Conservation (phyloP, 2,888 invertebrate genomes). For the Arrhopalites spinosus region DNA sequence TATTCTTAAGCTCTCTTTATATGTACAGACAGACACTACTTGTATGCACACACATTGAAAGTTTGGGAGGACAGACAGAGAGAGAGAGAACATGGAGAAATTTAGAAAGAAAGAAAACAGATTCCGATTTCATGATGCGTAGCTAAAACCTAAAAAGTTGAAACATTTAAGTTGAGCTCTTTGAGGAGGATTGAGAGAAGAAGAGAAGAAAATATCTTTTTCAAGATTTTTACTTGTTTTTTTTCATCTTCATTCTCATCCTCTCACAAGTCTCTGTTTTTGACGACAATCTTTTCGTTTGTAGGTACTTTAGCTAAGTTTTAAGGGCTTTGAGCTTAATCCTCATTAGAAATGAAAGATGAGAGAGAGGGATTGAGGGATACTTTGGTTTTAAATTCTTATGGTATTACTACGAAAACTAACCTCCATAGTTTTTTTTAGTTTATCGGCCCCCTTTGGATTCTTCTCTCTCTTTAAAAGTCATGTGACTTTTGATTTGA, state of each 20-base stretch:
- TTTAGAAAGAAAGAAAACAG: slow-evolving; percentile 1
- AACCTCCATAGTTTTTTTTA: no score
- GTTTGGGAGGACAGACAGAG: neutral
- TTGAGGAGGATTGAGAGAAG: neutral
- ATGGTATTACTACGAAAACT: no score
- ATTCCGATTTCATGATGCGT: slow-evolving; percentile 11
- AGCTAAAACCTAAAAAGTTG: slow-evolving; percentile 5
- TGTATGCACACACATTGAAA: no score
- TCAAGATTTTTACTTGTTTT: slow-evolving; percentile 7
- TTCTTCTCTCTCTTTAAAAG: no score
- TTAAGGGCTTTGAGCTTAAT: neutral
- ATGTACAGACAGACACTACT: no score
- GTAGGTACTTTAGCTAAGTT: neutral
- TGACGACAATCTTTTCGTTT: slow-evolving; percentile 1
- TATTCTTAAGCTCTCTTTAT: no score
- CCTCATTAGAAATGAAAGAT: slow-evolving; percentile 11
- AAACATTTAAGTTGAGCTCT: neutral
- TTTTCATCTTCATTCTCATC: neutral
- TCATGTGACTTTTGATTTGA: no score
- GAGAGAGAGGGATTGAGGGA: no score
- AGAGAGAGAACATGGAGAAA: neutral
- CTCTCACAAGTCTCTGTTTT: no score
- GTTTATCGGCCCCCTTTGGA: no score
- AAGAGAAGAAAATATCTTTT: neutral
- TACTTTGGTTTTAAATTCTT: no score